phyloP scores from a whole-genome alignment of 2,888 invertebrate genomes.

The Nasonia oneida region DNA sequence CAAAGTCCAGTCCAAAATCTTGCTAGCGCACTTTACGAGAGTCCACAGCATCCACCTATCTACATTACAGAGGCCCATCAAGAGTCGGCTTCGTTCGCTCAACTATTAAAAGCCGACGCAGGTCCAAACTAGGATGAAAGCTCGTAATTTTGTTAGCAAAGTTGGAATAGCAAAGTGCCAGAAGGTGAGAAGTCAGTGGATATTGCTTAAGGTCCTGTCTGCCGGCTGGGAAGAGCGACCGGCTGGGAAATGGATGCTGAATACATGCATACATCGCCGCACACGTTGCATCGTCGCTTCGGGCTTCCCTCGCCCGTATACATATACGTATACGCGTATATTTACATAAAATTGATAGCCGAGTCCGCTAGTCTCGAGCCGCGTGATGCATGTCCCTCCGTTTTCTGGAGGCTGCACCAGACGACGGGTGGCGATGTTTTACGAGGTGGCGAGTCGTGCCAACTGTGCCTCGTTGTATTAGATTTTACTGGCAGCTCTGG shows the following conservation, averaged over 20 bases:
- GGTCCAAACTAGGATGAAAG: constrained; percentile 20
- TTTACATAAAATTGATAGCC: constrained; percentile 68
- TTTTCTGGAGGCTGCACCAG: constrained; percentile 63
- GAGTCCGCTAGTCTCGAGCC: constrained; percentile 59
- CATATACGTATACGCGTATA: constrained; percentile 41
- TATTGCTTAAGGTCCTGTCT: constrained; percentile 55
- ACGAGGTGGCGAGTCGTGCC: constrained; percentile 76
- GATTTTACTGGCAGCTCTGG: constrained; percentile 74
- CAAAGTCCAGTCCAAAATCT: too few species aligned
- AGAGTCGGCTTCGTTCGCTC: constrained; percentile 29
- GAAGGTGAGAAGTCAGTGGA: constrained; percentile 58
- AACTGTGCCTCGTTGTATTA: constrained; percentile 77
- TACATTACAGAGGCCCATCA: not conserved
- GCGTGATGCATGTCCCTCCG: constrained; percentile 66
- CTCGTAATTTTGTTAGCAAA: constrained; percentile 43
- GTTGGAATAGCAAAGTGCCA: constrained; percentile 48
- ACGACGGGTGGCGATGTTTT: constrained; percentile 69
- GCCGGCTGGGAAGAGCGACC: constrained; percentile 3
- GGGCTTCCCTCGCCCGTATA: not conserved
- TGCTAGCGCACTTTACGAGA: too few species aligned
- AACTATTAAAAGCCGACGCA: constrained; percentile 52
- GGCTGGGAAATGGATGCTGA: constrained; percentile 53
- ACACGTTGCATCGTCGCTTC: constrained; percentile 19
- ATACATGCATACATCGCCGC: constrained; percentile 54
- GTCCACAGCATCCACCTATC: too few species aligned